Evolutionary conservation across 2,888 invertebrate species (phyloP), one percentile per base, ranked within the genome.

Genomic region (Agonopterix subpropinquella): DNA sequence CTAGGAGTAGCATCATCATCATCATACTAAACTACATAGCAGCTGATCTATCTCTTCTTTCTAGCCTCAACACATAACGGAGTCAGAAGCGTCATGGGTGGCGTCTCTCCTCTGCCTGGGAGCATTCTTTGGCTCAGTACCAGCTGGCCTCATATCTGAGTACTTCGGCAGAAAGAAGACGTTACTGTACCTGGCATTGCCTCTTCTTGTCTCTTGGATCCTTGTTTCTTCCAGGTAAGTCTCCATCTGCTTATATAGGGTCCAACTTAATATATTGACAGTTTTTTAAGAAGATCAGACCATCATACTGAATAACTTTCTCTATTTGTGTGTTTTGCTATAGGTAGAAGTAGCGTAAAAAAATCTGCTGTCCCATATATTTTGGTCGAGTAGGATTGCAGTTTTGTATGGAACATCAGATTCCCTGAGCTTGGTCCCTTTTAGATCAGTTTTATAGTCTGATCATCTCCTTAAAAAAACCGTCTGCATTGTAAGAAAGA

Each of bases 71-170:
- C 56, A 82, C 80, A 44, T 81, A 2, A 61, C 70, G 2, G 56
- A 66, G 2, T 61, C 68, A 0, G 77, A 90, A 62, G 89, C 83
- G 0, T 89, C 90, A 0, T 91, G 90, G 91, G 85, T 88, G 8
- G 90, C 90, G 0, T 89, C 91, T 0, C 65, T 91, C 1, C 72
- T 91, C 0, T 90, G 90, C 44, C 65, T 91, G 0, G 91, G 91
- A 0, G 91, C 90, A 0, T 63, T 89, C 18, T 74, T 80, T 47
- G 91, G 91, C 0, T 89, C 91, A 0, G 84, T 91, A 1, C 91
- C 91, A 0, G 80, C 90, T 1, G 91, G 91, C 0, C 73, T 86
- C 7, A 77, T 91, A 46, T 89, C 90, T 0, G 89, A 90, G 58
- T 70, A 78, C 57, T 80, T 91, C 43, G 91, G 91, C 1, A 74